Conservation (phyloP, 1,140 invertebrate species). For the Neodiprion pinetum region DNA sequence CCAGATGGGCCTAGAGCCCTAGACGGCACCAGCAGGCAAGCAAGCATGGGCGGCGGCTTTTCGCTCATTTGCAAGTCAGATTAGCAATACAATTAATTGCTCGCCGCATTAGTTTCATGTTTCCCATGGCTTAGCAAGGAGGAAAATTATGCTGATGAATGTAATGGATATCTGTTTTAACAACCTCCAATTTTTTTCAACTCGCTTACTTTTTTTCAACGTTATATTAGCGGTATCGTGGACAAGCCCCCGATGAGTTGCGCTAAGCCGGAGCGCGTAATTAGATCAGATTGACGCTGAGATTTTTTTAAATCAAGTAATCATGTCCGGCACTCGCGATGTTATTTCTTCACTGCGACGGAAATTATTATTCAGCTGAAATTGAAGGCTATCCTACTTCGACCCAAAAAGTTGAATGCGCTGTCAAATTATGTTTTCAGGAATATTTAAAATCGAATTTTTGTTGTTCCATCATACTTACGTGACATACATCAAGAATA, state of each 20-base stretch:
- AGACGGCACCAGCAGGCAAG: background rate
- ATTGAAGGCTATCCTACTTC: too few species aligned
- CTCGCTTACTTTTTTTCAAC: background rate
- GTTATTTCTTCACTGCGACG: too few species aligned
- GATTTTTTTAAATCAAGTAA: too few species aligned
- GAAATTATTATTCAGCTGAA: too few species aligned
- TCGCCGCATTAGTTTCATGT: conserved; percentile 7
- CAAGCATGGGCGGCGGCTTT: background rate
- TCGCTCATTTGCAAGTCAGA: conserved; percentile 4
- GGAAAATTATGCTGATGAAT: conserved; percentile 1
- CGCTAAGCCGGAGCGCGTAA: too few species aligned
- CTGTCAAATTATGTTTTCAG: too few species aligned
- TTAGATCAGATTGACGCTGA: too few species aligned
- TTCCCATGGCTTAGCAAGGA: background rate
- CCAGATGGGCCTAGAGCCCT: background rate
- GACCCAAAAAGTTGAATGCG: too few species aligned
- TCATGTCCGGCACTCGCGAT: too few species aligned
- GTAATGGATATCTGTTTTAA: conserved; percentile 5
- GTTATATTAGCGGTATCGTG: background rate
- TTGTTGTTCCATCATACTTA: too few species aligned
- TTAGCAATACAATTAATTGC: background rate
- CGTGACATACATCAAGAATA: too few species aligned
- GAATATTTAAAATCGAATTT: too few species aligned
- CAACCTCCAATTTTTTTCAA: background rate
- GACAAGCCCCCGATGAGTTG: background rate